A percentile compares a stretch with the other conserved stretches of the same genome.
phyloP scores from a whole-genome alignment of 2,797 vertebrate species.

The Coregonus ussuriensis region DNA sequence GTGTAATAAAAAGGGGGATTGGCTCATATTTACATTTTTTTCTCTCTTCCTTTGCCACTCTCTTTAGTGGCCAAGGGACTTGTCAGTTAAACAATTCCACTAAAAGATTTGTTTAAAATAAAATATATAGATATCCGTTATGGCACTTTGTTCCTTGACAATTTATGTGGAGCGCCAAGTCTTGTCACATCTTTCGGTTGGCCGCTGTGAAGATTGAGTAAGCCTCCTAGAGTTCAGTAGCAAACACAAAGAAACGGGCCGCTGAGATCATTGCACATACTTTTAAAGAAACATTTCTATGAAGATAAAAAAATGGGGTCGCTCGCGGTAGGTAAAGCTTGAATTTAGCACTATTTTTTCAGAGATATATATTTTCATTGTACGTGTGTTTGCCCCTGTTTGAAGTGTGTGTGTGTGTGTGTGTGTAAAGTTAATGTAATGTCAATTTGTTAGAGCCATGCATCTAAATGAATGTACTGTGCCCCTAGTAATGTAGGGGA shows the following conservation, averaged over 20 bases:
- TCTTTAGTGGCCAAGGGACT: slow-evolving; percentile 54
- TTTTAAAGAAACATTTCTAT: slow-evolving; percentile 3
- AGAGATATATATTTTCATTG: neutral
- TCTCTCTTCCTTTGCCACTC: slow-evolving; percentile 42
- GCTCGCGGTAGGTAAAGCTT: slow-evolving; percentile 11
- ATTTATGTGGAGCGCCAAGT: slow-evolving; percentile 57
- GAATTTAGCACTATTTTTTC: neutral
- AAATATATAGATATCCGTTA: slow-evolving; percentile 66
- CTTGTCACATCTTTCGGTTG: slow-evolving; percentile 68
- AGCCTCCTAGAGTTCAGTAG: slow-evolving; percentile 35
- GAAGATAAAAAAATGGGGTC: neutral
- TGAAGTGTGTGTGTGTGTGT: neutral
- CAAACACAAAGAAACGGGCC: slow-evolving; percentile 20
- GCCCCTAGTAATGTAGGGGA: neutral
- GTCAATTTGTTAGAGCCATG: neutral
- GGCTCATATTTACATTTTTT: slow-evolving; percentile 73
- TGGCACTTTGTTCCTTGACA: slow-evolving; percentile 48
- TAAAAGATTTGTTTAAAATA: slow-evolving; percentile 66
- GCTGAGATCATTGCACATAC: slow-evolving; percentile 18
- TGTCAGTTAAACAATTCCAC: slow-evolving; percentile 68
- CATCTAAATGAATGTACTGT: neutral
- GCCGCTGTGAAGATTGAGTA: slow-evolving; percentile 63
- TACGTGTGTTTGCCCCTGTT: neutral
- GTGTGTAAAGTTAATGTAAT: neutral
- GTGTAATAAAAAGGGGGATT: slow-evolving; percentile 63